Evolutionary conservation across 1,140 invertebrate genomes (phyloP).

Genomic region (Tribolium castaneum): DNA sequence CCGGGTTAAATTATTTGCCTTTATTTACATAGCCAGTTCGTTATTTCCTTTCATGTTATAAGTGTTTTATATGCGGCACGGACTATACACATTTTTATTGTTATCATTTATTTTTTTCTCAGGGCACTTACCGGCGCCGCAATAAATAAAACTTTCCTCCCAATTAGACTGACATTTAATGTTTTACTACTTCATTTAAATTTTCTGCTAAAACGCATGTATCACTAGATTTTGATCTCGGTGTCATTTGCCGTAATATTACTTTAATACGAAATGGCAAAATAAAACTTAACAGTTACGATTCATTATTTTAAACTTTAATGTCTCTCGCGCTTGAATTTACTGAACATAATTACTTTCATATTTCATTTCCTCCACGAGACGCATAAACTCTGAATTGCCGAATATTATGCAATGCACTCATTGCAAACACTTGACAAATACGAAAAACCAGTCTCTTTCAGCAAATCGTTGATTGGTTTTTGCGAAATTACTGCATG

Average conservation of each 20-base stretch:
- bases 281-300: slow-evolving; percentile 20
- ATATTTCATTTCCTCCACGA: slow-evolving; percentile 1
- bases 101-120: slow-evolving; percentile 32
- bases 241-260: slow-evolving; percentile 14
- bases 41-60: slow-evolving; percentile 38
- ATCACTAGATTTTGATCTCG: slow-evolving; percentile 11
- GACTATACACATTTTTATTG: slow-evolving; percentile 19
- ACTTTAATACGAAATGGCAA: slow-evolving; percentile 32
- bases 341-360: slow-evolving; percentile 18
- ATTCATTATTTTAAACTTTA: slow-evolving; percentile 9
- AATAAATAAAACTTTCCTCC: slow-evolving; percentile 25
- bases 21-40: slow-evolving; percentile 46
- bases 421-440: neutral
- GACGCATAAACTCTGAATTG: slow-evolving; percentile 6
- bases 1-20: slow-evolving; percentile 44
- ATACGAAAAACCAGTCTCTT: neutral
- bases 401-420: neutral
- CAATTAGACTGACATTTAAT: slow-evolving; percentile 12
- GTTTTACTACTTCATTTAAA: neutral
- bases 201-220: neutral
- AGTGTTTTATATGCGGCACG: slow-evolving; percentile 27
- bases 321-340: neutral
- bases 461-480: neutral
- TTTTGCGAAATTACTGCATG: neutral
- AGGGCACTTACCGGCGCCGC: neutral